Conservation (phyloP, 2,888 invertebrate species). For the Lasioglossum pauxillum region DNA sequence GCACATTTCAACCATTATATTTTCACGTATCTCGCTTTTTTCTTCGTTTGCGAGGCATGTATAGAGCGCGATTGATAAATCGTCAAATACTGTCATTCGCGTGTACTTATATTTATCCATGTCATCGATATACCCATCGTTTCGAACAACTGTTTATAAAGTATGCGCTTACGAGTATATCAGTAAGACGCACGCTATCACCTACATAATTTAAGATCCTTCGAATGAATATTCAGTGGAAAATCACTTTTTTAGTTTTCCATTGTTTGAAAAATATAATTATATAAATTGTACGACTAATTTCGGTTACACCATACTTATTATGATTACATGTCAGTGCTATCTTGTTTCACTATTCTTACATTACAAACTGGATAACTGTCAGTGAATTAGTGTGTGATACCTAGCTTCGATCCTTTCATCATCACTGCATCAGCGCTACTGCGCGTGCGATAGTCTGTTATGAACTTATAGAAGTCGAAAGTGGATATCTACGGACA, state of each 20-base stretch:
- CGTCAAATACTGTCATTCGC: conserved; percentile 15
- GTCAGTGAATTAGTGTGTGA: conserved; percentile 4
- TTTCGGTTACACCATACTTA: not conserved
- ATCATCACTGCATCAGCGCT: not conserved
- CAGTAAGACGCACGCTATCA: conserved; percentile 12
- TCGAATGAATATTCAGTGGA: not conserved
- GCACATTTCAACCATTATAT: conserved; percentile 36
- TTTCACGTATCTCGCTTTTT: conserved; percentile 42
- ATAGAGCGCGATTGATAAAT: conserved; percentile 32
- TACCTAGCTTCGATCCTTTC: not conserved
- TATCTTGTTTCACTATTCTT: conserved; percentile 34
- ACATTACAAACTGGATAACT: not conserved
- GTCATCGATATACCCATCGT: not conserved
- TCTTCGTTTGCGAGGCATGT: conserved; percentile 59
- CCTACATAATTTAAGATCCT: conserved; percentile 6
- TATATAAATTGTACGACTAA: not conserved
- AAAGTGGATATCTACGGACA: not conserved
- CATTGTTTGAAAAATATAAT: conserved; percentile 1
- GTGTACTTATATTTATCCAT: conserved; percentile 22
- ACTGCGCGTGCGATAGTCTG: conserved; percentile 42
- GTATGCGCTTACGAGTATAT: not conserved
- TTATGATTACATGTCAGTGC: conserved; percentile 18
- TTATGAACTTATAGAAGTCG: conserved; percentile 4
- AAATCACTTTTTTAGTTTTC: not conserved
- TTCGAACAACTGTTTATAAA: conserved; percentile 26